phyloP scores from a whole-genome alignment of 2,113 vertebrate genomes.

The Hippocampus mohnikei region DNA sequence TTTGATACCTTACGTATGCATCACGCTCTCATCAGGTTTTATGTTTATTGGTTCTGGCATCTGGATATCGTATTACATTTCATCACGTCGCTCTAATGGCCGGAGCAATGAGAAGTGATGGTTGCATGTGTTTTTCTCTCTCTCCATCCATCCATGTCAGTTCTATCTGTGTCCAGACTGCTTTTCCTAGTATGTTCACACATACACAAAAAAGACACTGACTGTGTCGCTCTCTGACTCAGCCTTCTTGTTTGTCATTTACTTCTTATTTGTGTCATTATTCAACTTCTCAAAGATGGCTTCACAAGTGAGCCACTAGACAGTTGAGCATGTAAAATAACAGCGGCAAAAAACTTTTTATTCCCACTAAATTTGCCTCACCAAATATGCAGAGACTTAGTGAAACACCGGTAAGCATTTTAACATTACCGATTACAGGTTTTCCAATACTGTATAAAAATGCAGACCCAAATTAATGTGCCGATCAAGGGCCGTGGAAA shows the following conservation, averaged over 20 bases:
- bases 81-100: conserved; percentile 1
- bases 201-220: not conserved
- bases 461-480: not conserved
- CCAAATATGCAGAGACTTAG: not conserved
- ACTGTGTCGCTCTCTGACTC: not conserved
- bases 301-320: not conserved
- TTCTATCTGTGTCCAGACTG: not conserved
- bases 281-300: not conserved
- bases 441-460: not conserved
- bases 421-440: too few species aligned
- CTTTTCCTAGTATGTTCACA: not conserved
- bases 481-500: not conserved
- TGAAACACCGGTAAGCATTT: too few species aligned
- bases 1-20: not conserved
- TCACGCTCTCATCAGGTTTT: not conserved
- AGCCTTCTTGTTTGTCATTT: not conserved
- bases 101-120: conserved; percentile 26
- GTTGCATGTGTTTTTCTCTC: not conserved
- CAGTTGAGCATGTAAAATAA: not conserved
- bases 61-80: not conserved
- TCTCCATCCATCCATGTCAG: not conserved
- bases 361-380: not conserved
- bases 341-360: not conserved
- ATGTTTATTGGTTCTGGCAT: not conserved
- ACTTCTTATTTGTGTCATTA: not conserved